Base-by-base conservation (phyloP, 2,797 vertebrate species). In the Rhabdomys pumilio region DNA sequence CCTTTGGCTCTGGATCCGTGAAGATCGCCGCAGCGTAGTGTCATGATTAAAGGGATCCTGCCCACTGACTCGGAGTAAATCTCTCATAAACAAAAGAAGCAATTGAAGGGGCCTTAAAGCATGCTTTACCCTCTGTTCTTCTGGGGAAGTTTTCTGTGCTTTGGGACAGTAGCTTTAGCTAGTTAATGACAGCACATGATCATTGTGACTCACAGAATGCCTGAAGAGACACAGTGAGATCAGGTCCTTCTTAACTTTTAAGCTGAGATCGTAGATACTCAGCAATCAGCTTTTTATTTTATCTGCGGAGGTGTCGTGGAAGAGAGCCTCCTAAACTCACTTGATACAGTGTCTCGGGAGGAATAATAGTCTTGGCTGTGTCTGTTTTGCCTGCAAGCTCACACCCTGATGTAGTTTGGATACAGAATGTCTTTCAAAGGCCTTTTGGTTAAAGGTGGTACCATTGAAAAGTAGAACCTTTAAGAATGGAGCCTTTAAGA, bases 1-100 rank as follows among this genome's bases (percentile, higher is more conserved):
- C 92, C 89, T 97, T 87, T 97, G 91, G 96, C 94, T 98, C 97
- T 97, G 97, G 96, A 95, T 97, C 92, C 97, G 22, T 38, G 22
- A 95, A 72, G 95, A 98, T 98, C 93, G 81, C 92, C 83, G 67
- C 94, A 90, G 97, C 92, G 38, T 91, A 97, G 93, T 96, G 98
- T 97, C 91, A 95, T 94, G 96, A 96, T 96, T 97, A 95, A 88
- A 97, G 96, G 1, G 53, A 22, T 83, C 73, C 82, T 94, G 76
- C 31, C 63, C 44, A 85, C 34, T 80, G 80, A 96, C 95, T 97
- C 82, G 84, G 73, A 96, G 94, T 96, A 97, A 92, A 84, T 97
- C 96, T 98, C 98, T 98, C 96, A 96, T 50, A 84, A 83, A 47
- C 59, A n/a, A 86, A 90, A 82, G 65, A 83, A 89, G 26, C 55